Evolutionary conservation across 2,888 invertebrate genomes (phyloP).

Genomic region (Meghimatium bilineatum): DNA sequence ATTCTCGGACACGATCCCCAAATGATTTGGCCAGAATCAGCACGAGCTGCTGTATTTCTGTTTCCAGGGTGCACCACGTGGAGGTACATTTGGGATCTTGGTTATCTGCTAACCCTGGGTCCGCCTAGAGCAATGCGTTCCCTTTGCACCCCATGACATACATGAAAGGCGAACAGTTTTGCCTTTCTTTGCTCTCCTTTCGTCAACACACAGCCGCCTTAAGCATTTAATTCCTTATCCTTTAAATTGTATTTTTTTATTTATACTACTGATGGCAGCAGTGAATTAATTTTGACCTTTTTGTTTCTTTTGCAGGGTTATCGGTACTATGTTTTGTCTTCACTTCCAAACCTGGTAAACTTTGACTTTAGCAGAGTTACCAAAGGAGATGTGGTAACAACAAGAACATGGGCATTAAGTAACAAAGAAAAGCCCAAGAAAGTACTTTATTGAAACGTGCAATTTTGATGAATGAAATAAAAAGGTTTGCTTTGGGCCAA

Average conservation of each 20-base stretch:
- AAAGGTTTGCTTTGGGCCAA: background rate
- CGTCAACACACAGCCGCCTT: too few relatives aligned
- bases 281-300: background rate
- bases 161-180: too few relatives aligned
- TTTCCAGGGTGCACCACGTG: too few relatives aligned
- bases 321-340: slow-evolving; percentile 40
- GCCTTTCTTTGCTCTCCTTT: too few relatives aligned
- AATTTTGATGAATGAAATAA: background rate
- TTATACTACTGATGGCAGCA: background rate
- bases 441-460: background rate
- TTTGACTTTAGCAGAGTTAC: slow-evolving; percentile 52
- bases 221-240: too few relatives aligned
- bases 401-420: slow-evolving; percentile 42
- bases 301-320: slow-evolving; percentile 47
- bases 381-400: slow-evolving; percentile 45
- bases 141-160: too few relatives aligned
- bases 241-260: background rate
- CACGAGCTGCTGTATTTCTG: too few relatives aligned
- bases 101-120: too few relatives aligned
- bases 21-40: too few relatives aligned
- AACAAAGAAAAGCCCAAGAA: slow-evolving; percentile 44
- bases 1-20: too few relatives aligned
- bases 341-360: slow-evolving; percentile 43
- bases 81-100: too few relatives aligned
- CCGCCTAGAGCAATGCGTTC: too few relatives aligned